Base-by-base conservation (phyloP, 2,797 vertebrate genomes). In the Diplodus puntazzo region DNA sequence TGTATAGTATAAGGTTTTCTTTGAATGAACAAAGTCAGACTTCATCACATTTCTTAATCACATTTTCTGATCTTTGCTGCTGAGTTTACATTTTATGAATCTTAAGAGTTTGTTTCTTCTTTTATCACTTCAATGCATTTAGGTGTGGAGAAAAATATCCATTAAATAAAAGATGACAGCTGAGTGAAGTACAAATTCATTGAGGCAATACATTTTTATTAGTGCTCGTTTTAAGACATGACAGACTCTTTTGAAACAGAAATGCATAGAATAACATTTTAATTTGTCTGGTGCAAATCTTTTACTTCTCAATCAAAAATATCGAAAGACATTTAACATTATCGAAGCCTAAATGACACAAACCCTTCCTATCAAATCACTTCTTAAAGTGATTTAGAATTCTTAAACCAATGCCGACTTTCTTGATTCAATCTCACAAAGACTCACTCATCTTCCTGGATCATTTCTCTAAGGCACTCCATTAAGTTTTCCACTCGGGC, bases 381-480 rank as follows among this genome's bases (percentile, higher is more conserved):
- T 25, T 11, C n/a, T 30, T 30, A 30, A 30, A 30, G 30, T 30
- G 18, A 46, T 25, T 11, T n/a, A 60, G 21, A 34, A 34, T 48
- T 77, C 68, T 69, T 4, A 3, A 39, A 34, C 34, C 7, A 8
- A 8, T 34, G 34, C 34, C 3, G 7, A 39, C 34, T 39, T 1
- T 39, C 34, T 39, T 39, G 20, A 60, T 11, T 9, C n/a, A 53
- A 21, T 25, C 39, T 11, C 16, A 66, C 10, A 16, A 11, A 18
- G 16, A 9, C 62, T 93, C 73, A 94, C 13, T 89, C 83, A 16
- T 94, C 86, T 2, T 78, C 5, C 75, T 95, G 89, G 23, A 5
- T 89, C 77, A 95, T 53, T 81, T 95, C 95, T 68, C 87, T 72
- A 9, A 95, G 66, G 76, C 95, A 95, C 71, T 92, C 89, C 5